phyloP scores from a whole-genome alignment of 2,797 vertebrate genomes.

The Liasis olivaceus region DNA sequence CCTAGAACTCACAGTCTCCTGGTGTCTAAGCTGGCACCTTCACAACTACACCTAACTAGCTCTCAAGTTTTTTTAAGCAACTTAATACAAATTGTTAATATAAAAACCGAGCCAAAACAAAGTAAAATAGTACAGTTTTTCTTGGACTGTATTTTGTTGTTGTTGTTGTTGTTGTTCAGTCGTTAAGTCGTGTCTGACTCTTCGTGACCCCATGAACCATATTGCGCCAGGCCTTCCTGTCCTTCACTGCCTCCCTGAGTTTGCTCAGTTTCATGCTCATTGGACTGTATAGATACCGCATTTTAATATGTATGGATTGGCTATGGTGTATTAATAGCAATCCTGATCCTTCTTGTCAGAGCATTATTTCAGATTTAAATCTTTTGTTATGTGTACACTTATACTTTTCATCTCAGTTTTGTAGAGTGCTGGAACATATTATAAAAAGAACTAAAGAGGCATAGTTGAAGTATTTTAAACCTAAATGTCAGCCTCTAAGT shows the following conservation, averaged over 20 bases:
- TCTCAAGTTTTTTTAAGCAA: too few species aligned
- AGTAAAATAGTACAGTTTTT: neutral
- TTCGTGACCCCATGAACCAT: too few species aligned
- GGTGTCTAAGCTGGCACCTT: too few species aligned
- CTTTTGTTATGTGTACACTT: constrained; percentile 5
- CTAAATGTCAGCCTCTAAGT: neutral
- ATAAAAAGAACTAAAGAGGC: neutral
- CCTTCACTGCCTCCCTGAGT: too few species aligned
- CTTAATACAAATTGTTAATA: too few species aligned
- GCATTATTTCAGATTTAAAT: constrained; percentile 14
- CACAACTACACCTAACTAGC: too few species aligned
- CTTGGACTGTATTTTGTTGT: neutral
- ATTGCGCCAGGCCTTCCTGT: too few species aligned
- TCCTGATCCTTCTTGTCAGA: accelerated
- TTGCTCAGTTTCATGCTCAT: too few species aligned
- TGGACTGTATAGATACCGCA: neutral
- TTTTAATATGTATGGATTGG: neutral
- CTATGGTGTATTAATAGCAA: neutral
- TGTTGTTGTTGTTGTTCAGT: too few species aligned
- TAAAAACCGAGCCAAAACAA: too few species aligned
- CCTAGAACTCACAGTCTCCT: too few species aligned
- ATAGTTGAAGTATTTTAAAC: neutral
- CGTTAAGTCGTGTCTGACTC: too few species aligned
- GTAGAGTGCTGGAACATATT: constrained; percentile 9
- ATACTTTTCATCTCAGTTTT: neutral